These are phyloP conservation scores for Drosophila sp. DNA, from an alignment of 1,140 invertebrate species.

Conservation along the genomic window DNA sequence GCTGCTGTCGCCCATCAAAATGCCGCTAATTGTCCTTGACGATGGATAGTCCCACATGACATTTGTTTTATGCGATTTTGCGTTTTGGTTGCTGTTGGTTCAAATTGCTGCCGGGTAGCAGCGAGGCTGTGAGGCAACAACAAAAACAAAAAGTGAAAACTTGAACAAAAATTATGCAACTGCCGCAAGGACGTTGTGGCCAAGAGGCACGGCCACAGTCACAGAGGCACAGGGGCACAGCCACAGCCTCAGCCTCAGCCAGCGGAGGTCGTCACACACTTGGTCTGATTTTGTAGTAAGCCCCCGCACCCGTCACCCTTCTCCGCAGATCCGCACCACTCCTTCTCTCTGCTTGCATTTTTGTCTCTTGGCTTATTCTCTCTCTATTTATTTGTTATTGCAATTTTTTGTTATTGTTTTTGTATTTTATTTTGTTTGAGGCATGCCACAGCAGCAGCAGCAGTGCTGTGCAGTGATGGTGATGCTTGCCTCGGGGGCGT, in stretches of 20 bases:
- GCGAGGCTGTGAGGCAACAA: conserved; percentile 21
- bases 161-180: conserved; percentile 78
- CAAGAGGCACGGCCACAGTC: conserved; percentile 51
- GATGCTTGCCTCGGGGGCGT: conserved; percentile 63
- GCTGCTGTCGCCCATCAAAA: conserved; percentile 55
- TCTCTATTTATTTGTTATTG: conserved; percentile 49
- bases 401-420: conserved; percentile 35
- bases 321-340: background rate
- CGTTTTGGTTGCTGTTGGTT: conserved; percentile 34
- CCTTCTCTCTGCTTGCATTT: background rate
- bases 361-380: conserved; percentile 21
- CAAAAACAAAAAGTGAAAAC: conserved; percentile 66
- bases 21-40: conserved; percentile 77
- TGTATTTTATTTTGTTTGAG: conserved; percentile 27
- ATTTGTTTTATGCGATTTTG: conserved; percentile 51
- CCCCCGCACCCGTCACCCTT: conserved; percentile 7
- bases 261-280: conserved; percentile 73
- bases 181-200: conserved; percentile 77
- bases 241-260: conserved; percentile 27
- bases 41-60: conserved; percentile 70
- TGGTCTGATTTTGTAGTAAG: conserved; percentile 69
- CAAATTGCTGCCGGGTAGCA: conserved; percentile 74
- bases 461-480: background rate
- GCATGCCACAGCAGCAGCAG: conserved; percentile 44
- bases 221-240: conserved; percentile 7